Base-by-base conservation (phyloP, 2,797 vertebrate species). In the Neoniphon sammara region DNA sequence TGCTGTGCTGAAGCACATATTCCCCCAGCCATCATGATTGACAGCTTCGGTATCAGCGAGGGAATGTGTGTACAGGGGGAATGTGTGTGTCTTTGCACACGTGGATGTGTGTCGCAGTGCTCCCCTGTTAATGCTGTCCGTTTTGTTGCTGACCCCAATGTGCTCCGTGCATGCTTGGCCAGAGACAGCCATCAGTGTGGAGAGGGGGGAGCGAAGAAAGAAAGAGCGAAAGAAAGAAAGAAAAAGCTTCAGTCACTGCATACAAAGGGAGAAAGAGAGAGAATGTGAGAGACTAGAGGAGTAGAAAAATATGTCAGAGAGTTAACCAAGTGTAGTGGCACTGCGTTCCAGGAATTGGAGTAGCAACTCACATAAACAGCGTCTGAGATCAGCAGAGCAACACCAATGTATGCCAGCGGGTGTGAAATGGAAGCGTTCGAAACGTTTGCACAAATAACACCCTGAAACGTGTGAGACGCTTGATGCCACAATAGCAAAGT, bases 281-380 rank as follows among this genome's bases (percentile, higher is more conserved):
- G 80, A 77, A 18, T 70, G 57, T 50, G 80, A 84, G 61, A 63
- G 17, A 46, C 36, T 55, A 76, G 62, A 82, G 59, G 73, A 92
- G 36, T 63, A 79, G 66, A 58, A 87, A 92, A 93, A 56, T 76
- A 91, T 90, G 92, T 92, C 86, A 92, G 62, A 89, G 91, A 92
- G 77, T 42, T 91, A 91, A 91, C 85, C 73, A 73, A 91, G 77
- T 90, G 91, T 83, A 88, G 88, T 84, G 61, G 88, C 73, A 71
- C 66, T 5, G 66, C 82, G 49, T 75, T 90, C 70, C 66, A 53
- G 85, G 79, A 89, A 47, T 30, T 4, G 77, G 60, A 81, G 59
- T 67, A 63, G 85, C 53, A 71, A 42, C 70, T 81, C 77, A 42
- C 55, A 66, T 66, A 72, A 77, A 70, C 58, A 72, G 56, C 70